A percentile compares a stretch with the other conserved stretches of the same genome.
Evolutionary conservation across 2,888 invertebrate species (phyloP).

Genomic region (Tenthredo scrophulariae): DNA sequence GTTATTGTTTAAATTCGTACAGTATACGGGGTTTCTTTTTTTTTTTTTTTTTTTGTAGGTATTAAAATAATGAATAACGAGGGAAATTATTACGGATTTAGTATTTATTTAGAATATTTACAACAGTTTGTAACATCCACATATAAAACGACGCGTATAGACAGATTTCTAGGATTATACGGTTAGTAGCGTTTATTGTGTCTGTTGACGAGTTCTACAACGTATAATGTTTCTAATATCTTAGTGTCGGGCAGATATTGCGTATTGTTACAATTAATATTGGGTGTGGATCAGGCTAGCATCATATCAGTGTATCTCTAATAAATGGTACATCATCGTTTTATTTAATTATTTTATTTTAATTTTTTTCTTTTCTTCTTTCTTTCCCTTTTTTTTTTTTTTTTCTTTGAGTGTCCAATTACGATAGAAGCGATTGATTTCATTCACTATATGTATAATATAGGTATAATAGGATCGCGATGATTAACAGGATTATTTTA

Average conservation of each 20-base stretch:
- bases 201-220: conserved; percentile 6
- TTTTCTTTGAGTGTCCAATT: not conserved
- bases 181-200: conserved; percentile 42
- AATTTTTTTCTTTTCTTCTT: not conserved
- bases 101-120: conserved; percentile 51
- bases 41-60: not conserved
- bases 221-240: conserved; percentile 33
- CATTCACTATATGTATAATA: conserved; percentile 28
- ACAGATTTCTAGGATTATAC: conserved; percentile 48
- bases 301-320: conserved; percentile 26
- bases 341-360: not conserved
- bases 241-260: conserved; percentile 37
- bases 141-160: conserved; percentile 53
- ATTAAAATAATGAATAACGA: not conserved
- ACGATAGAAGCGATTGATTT: conserved; percentile 23
- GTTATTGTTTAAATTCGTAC: not conserved
- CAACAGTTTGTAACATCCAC: conserved; percentile 53
- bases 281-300: conserved; percentile 13
- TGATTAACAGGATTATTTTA: conserved; percentile 6
- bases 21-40: not conserved
- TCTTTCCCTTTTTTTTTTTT: not conserved
- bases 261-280: conserved; percentile 12
- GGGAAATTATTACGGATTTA: conserved; percentile 42
- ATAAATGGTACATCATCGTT: conserved; percentile 1
- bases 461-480: conserved; percentile 4